These are phyloP conservation scores for Mantis religiosa DNA, from an alignment of 2,888 invertebrate genomes.

Conservation along the genomic window DNA sequence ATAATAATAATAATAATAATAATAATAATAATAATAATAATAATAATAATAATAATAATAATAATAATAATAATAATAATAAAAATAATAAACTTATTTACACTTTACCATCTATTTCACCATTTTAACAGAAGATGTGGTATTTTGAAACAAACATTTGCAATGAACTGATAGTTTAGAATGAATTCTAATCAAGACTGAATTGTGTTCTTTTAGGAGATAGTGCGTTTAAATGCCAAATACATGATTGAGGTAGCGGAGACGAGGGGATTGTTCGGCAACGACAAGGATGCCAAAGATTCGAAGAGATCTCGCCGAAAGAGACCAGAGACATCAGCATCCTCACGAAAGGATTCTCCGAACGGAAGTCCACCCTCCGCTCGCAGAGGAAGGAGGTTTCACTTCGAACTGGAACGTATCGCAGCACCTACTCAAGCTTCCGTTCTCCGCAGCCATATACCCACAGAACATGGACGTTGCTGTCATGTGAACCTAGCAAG, in stretches of 20 bases:
- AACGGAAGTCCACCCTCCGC: slow-evolving; percentile 11
- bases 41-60: too few species aligned
- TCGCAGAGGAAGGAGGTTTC: background rate
- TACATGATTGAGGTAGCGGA: slow-evolving; percentile 83
- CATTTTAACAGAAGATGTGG: too few species aligned
- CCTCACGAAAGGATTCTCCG: background rate
- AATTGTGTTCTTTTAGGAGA: slow-evolving; percentile 48
- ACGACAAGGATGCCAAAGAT: slow-evolving; percentile 34
- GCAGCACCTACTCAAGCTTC: slow-evolving; percentile 65
- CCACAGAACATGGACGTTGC: slow-evolving; percentile 31
- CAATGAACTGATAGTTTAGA: too few species aligned
- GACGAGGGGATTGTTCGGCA: slow-evolving; percentile 70
- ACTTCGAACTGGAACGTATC: slow-evolving; percentile 55
- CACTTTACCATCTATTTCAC: too few species aligned
- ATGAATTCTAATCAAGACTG: background rate
- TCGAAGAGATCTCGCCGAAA: slow-evolving; percentile 40
- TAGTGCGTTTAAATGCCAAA: slow-evolving; percentile 73
- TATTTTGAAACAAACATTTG: too few species aligned
- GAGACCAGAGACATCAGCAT: slow-evolving; percentile 10
- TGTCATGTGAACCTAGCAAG: slow-evolving; percentile 39
- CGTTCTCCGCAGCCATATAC: slow-evolving; percentile 46
- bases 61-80: too few species aligned
- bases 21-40: too few species aligned
- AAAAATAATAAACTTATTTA: too few species aligned
- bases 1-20: too few species aligned